Base-by-base conservation (phyloP, 2,888 invertebrate genomes). In the Noctua janthina region DNA sequence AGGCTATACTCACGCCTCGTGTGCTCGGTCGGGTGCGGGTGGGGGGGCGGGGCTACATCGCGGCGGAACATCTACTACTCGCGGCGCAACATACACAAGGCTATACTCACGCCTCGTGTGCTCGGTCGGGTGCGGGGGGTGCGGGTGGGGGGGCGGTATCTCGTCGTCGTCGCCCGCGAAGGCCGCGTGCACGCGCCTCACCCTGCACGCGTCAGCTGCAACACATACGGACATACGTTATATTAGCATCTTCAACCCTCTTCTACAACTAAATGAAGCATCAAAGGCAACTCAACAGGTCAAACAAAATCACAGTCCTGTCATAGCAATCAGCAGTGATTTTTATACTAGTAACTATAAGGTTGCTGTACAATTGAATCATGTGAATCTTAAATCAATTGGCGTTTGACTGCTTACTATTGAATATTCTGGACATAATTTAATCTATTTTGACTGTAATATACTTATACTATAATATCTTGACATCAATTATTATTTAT, bases 171-270 rank as follows among this genome's bases (percentile, higher is more conserved):
- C 89, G 29, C 82, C 84, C 4, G 89, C 80, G 90, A 91, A 90
- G 78, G 88, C 88, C 1, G 88, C 88, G 81, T 87, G 85, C 78
- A 92, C 92, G 82, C 94, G 88, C 92, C 95, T 78, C 89, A 92
- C 92, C 90, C 87, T 82, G 1, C 73, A 71, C 76, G 76, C 54
- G 51, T 85, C 87, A 46, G 79, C 87, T 87, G 59, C 7, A 23
- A 56, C 51, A 67, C 66, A 59, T 29, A 15, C n/a, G 15, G 23
- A 29, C 17, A 13, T 29, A 20, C 66, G 4, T 8, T 17, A 17
- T 43, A 54, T 11, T 17, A 59, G 1, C 35, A 66, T 10, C 6
- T 49, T 4, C 13, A 49, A 8, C 62, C 62, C 49, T 13, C 51
- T 51, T 23, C 23, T 46, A 46, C 46, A 46, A 46, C 46, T 10